Evolutionary conservation across 2,888 invertebrate genomes (phyloP), one percentile per base, ranked within the genome.

Genomic region (Notodonta dromedarius): DNA sequence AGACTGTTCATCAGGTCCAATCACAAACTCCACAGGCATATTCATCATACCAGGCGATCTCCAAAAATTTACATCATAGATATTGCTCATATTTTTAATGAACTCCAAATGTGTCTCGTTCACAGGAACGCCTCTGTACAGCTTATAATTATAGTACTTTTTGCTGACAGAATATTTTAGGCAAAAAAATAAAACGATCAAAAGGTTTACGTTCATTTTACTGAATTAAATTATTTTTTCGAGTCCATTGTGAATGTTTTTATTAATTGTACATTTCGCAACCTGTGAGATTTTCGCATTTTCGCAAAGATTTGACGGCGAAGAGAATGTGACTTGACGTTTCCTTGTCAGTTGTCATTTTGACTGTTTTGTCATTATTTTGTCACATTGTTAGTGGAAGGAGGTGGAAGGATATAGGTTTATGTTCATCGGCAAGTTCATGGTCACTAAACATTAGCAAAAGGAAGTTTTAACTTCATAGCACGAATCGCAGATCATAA

Each of bases 21-120:
- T 74, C 0, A 85, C 62, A 46, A 93, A 89, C 7, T 92, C 90
- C 0, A 88, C 79, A 0, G 88, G 83, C 58, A 68, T 84, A 13
- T 80, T 61, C 2, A 87, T 4, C 0, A 57, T 0, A 0, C 86
- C 85, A 0, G 91, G 88, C 0, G 62, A 58, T 39, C 82, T 84
- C 93, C 93, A 93, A 61, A 76, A 88, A 48, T 86, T 83, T 0
- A 86, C 80, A 42, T 84, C 76, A 58, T 77, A 82, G 0, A 57
- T 13, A 0, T 65, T 24, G 4, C 63, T 74, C 2, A 91, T 44
- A 56, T 83, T 83, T 2, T 60, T 63, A n/a, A 88, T 81, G 62
- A 83, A 93, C 0, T 70, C 55, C 60, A 92, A 68, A 58, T 92
- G 84, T 0, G 61, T 52, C 0, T 79, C 62, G 1, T 65, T 78